Conservation (phyloP, 2,797 vertebrate genomes). For the Pangasius krempfi region DNA sequence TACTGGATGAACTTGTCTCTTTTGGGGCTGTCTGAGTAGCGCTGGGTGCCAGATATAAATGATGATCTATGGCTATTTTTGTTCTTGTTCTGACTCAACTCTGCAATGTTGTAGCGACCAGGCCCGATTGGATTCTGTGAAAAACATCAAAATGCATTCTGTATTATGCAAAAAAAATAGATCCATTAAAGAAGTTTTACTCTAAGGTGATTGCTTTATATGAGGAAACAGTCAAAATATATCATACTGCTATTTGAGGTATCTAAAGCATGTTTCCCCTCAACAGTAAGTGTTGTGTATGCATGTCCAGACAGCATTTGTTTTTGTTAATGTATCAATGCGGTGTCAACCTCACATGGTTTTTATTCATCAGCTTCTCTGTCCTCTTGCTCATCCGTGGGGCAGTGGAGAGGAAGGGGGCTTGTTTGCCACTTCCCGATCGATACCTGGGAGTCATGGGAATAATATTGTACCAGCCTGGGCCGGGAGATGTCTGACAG, state of each 20-base stretch:
- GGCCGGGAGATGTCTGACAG: conserved; percentile 62
- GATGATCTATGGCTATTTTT: conserved; percentile 60
- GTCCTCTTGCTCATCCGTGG: conserved; percentile 61
- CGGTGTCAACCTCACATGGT: conserved; percentile 59
- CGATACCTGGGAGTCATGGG: conserved; percentile 10
- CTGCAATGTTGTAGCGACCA: conserved; percentile 67
- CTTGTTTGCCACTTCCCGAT: conserved; percentile 36
- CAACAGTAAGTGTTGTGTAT: not conserved
- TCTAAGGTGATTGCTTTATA: not conserved
- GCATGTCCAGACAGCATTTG: not conserved
- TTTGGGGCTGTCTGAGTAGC: conserved; percentile 60
- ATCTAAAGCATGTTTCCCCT: not conserved
- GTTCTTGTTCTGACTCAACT: conserved; percentile 34
- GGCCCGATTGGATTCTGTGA: conserved; percentile 68
- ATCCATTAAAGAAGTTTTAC: not conserved
- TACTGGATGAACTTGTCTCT: conserved; percentile 66
- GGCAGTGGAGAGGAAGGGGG: conserved; percentile 67
- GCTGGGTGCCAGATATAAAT: conserved; percentile 57
- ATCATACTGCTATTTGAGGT: not conserved
- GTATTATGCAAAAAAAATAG: not conserved
- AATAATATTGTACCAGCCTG: conserved; percentile 58
- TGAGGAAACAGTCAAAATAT: not conserved
- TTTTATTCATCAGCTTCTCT: conserved; percentile 56
- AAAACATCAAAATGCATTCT: not conserved
- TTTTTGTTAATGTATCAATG: not conserved